Conservation (phyloP, 2,113 vertebrate species). For the Poeciliopsis occidentalis region DNA sequence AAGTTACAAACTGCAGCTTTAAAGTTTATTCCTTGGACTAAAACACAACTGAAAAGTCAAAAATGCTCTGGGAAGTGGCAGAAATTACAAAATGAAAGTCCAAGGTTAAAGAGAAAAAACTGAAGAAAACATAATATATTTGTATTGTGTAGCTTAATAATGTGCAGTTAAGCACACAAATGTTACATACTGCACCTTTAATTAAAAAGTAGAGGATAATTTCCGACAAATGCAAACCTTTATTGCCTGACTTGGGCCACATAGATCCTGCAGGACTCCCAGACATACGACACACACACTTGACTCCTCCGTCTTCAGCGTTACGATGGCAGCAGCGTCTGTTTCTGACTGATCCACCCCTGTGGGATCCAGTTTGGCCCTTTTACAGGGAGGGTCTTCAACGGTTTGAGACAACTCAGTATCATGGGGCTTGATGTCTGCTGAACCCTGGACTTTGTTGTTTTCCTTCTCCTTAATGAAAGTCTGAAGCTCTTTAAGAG, state of each 20-base stretch:
- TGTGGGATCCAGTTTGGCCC: conserved; percentile 74
- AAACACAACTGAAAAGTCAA: no score
- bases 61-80: no score
- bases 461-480: conserved; percentile 73
- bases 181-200: no score
- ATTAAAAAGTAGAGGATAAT: no score
- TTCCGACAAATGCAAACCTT: conserved; percentile 78
- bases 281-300: conserved; percentile 87
- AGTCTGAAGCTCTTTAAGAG: conserved; percentile 79
- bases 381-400: conserved; percentile 84
- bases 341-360: conserved; percentile 1
- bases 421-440: conserved; percentile 47
- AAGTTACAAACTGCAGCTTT: no score
- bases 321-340: background rate
- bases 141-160: no score
- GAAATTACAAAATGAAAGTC: no score
- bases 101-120: no score
- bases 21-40: no score
- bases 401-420: conserved; percentile 22
- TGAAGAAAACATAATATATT: no score
- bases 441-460: conserved; percentile 32
- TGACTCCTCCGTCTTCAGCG: background rate
- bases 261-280: conserved; percentile 90
- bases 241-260: conserved; percentile 80
- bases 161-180: no score